Percentiles rank a stretch among this genome's conserved stretches.
phyloP scores from a whole-genome alignment of 2,113 vertebrate genomes.

The Pseudopodoces humilis region DNA sequence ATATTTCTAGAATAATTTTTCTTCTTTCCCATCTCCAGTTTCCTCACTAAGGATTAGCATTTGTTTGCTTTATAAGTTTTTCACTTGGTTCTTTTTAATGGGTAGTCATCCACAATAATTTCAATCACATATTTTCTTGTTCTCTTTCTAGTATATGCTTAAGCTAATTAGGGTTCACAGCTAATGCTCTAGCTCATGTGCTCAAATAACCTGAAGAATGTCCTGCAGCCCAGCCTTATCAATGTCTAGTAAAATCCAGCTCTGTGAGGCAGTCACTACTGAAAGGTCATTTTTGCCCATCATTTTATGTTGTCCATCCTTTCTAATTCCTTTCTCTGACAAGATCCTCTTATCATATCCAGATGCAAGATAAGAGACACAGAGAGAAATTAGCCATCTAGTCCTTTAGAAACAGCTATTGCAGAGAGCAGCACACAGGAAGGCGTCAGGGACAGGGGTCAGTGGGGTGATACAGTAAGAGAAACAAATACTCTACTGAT shows the following conservation, averaged over 20 bases:
- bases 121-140: not conserved
- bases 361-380: not conserved
- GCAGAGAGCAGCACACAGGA: not conserved
- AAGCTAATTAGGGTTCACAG: not conserved
- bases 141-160: not conserved
- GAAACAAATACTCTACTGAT: not conserved
- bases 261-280: not conserved
- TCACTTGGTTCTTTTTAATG: not conserved
- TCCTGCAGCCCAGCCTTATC: not conserved
- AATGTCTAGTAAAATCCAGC: not conserved
- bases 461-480: not conserved
- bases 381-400: not conserved
- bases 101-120: not conserved
- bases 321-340: not conserved
- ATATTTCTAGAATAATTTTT: not conserved
- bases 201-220: not conserved
- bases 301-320: not conserved
- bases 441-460: accelerated
- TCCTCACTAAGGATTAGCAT: not conserved
- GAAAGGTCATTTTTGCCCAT: not conserved
- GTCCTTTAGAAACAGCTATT: not conserved
- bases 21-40: not conserved
- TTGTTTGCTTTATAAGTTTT: not conserved
- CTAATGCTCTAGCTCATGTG: not conserved
- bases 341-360: not conserved